Base-by-base conservation (phyloP, 2,888 invertebrate species). In the Eupithecia pulchellata region DNA sequence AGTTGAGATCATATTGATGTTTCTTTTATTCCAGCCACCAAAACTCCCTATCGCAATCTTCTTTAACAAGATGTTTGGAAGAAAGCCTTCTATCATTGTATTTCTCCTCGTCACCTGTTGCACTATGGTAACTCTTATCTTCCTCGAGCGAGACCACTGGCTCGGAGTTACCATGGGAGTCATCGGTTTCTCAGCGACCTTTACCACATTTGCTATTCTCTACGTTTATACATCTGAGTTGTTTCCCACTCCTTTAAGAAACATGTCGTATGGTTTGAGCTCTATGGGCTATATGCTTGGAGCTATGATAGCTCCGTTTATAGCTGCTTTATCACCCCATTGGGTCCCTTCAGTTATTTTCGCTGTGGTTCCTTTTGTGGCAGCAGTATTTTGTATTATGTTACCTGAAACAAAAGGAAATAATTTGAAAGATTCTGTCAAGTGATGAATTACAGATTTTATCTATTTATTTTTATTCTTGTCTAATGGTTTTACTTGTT, bases 261-360 rank as follows among this genome's bases (percentile, higher is more conserved):
- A 84, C 47, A 89, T 89, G 89, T 86, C 84, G 0, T 85, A 81
- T 36, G 88, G 89, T 2, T 72, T 89, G 0, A 78, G 80, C 8
- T 81, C 83, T 8, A 82, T 79, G 67, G 89, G 87, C 27, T 78
- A 84, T 2, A 89, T 86, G 72, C 30, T 86, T 25, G 90, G 89
- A 27, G 86, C 87, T 27, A 87, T 89, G 84, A 69, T 83, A 4
- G 85, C 88, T 0, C 89, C 89, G 1, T 89, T 86, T 71, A 77
- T 88, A 66, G 86, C 86, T 3, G 81, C 78, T 39, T 64, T 87
- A 27, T 78, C 75, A 14, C 89, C 88, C 13, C 82, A 81, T 67
- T 90, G 89, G 89, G 75, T 89, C 57, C 86, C 89, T 0, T 86
- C 89, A 0, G 47, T 86, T 2, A 75, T 86, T 34, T 89, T 89